Evolutionary conservation across 2,888 invertebrate species (phyloP), one percentile per base, ranked within the genome.

Genomic region (Drosophila neonasuta): DNA sequence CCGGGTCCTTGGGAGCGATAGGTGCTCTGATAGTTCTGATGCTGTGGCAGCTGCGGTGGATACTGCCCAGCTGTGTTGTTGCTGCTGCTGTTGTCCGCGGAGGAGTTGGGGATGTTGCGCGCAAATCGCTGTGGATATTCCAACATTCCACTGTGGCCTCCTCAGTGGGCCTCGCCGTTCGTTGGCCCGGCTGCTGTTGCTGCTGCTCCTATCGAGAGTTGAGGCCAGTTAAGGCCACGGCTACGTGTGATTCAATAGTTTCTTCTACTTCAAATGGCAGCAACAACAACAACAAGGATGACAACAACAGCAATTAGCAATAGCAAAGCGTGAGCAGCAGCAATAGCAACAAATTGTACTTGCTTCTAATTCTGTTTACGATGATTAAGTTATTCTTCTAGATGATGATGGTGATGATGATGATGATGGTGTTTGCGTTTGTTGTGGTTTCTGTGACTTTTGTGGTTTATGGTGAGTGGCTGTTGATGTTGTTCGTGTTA

Each of bases 41-140:
- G 88, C 61, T 80, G 86, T 49, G 84, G 88, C 77, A 77, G 71
- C 84, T 88, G 88, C 55, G 86, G 84, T 58, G 85, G 88, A 68
- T 88, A 87, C 58, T 71, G 78, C 51, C 46, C 79, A 78, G 54
- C 59, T 63, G 41, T 71, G 62, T 17, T 63, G 56, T 50, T 68
- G 80, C 39, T 72, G 73, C 34, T 76, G 68, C 75, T 69, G 68
- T 45, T 61, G 60, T 44, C 54, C 49, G 41, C 32, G 30, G 74
- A 69, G 74, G 74, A 75, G 56, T 80, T 87, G 89, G 93, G 92
- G 92, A 94, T 94, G 93, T 94, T 93, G 91, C 94, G 94, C 91
- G 93, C 93, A 90, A 94, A 94, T 92, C 94, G 93, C 93, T 90
- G 90, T 87, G 90, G 90, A 89, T 90, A 90, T 88, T 91, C 91